Evolutionary conservation across 1,140 invertebrate genomes (phyloP), one percentile per base, ranked within the genome.

Genomic region (Pemphigus obesinymphae): DNA sequence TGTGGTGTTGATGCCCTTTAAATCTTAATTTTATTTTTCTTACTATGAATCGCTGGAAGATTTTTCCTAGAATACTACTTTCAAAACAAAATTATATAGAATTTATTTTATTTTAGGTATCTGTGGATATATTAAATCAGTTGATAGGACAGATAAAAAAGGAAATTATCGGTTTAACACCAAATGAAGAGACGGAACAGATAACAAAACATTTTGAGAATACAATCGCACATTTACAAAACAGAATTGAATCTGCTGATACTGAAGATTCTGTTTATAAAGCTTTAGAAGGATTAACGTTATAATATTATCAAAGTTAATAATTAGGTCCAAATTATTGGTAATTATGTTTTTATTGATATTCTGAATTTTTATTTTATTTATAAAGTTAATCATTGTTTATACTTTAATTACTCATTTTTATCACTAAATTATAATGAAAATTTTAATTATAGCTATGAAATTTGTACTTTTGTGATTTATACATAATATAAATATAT

Each of bases 151-250:
- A 98, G 88, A 96, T 99, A 37, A 92, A 93, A 83, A 95, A 97
- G 85, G 95, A 97, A 85, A 87, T 98, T 29, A 94, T 95, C 0
- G 97, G 95, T 87, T 89, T 99, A 48, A 97, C 98, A 86, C 92
- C 93, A 13, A 96, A 93, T 81, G 96, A 98, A 85, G 97, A 99
- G 87, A 95, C 95, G 3, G 96, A 98, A 85, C 96, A 98, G 88
- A 97, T 98, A 83, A 94, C 94, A 78, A 96, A 96, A 86, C 96
- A 98, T 88, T 96, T 97, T 87, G 92, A 92, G 83, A 96, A 96
- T 86, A 96, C 95, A 0, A 86, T 96, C 82, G 92, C 93, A 82
- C 94, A 96, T 86, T 88, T 96, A 68, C 86, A 87, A 84, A 87
- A 87, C 78, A 85, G 88, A 83, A 89, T 92, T 86, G 91, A 92